Conservation (phyloP, 1,140 invertebrate species). For the Euwallacea similis region DNA sequence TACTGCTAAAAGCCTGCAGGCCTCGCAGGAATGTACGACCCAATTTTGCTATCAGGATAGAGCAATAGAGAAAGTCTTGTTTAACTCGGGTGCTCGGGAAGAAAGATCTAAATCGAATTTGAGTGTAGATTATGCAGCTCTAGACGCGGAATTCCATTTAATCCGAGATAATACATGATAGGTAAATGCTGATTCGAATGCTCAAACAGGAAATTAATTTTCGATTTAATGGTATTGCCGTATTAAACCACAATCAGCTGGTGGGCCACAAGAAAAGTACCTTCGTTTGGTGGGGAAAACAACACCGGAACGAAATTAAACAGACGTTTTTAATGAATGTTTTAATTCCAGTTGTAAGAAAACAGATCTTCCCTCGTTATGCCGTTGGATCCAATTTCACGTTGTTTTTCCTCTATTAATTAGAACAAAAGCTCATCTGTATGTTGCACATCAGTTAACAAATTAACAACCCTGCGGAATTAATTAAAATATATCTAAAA, state of each 20-base stretch:
- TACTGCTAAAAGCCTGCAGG: conserved; percentile 1
- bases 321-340: conserved; percentile 1
- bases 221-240: too few species aligned
- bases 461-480: conserved; percentile 1
- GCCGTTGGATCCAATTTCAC: background rate
- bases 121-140: background rate
- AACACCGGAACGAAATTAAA: background rate
- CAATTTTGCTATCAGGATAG: conserved; percentile 2
- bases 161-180: too few species aligned
- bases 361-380: conserved; percentile 2
- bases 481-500: conserved; percentile 5
- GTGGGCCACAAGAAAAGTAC: background rate
- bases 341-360: background rate
- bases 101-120: conserved; percentile 7
- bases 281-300: background rate
- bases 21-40: background rate
- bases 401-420: conserved; percentile 7
- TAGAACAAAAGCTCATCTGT: background rate
- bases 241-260: too few species aligned
- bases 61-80: conserved; percentile 5
- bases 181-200: too few species aligned
- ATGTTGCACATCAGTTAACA: background rate
- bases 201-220: too few species aligned
- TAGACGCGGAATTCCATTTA: background rate
- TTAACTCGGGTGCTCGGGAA: background rate